A percentile compares a stretch with the other conserved stretches of the same genome.
These are phyloP conservation scores for Thalassoma bifasciatum DNA, from an alignment of 2,113 vertebrate species.

Conservation along the genomic window DNA sequence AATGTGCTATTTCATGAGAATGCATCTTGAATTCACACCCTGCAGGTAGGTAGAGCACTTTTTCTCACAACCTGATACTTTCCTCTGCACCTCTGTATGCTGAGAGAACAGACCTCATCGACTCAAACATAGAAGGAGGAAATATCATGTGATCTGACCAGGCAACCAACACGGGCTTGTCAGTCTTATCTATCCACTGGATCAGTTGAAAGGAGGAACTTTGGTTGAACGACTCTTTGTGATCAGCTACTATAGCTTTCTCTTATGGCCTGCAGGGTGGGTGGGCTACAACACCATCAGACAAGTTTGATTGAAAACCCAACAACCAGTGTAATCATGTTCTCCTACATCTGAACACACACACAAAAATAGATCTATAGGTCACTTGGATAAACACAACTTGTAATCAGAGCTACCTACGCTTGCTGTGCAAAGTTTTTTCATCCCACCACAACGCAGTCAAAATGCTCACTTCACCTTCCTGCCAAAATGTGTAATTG, in stretches of 20 bases:
- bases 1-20: constrained; percentile 27
- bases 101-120: constrained; percentile 11
- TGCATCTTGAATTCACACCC: constrained; percentile 18
- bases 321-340: constrained; percentile 23
- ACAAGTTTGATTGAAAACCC: constrained; percentile 30
- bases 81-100: constrained; percentile 14
- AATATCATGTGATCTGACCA: constrained; percentile 63
- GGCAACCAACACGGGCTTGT: constrained; percentile 47
- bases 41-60: constrained; percentile 21
- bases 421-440: constrained; percentile 9
- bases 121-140: constrained; percentile 46
- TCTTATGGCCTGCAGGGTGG: constrained; percentile 52
- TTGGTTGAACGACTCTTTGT: constrained; percentile 71
- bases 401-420: constrained; percentile 21
- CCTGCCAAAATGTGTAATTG: constrained; percentile 38
- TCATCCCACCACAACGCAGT: constrained; percentile 26
- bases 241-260: constrained; percentile 51
- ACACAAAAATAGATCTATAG: constrained; percentile 29
- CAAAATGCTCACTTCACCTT: constrained; percentile 2
- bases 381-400: constrained; percentile 8
- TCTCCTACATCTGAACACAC: constrained; percentile 25
- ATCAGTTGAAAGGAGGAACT: constrained; percentile 62
- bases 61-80: constrained; percentile 36
- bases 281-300: constrained; percentile 62
- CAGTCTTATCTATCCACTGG: constrained; percentile 67